Evolutionary conservation across 2,888 invertebrate genomes (phyloP).

Genomic region (Acheta domesticus): DNA sequence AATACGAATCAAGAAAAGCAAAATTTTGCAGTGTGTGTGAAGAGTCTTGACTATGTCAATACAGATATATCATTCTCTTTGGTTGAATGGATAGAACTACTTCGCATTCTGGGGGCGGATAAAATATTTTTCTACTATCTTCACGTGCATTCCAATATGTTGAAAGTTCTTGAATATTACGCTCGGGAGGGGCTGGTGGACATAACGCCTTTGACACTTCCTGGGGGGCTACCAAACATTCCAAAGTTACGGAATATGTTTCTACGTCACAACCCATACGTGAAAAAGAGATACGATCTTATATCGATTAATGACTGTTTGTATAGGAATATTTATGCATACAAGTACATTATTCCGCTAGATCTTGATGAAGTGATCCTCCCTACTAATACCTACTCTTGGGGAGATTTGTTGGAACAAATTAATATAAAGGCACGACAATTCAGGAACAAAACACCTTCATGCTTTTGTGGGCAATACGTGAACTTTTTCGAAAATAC

Average conservation of each 20-base stretch:
- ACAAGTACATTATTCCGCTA: conserved; percentile 81
- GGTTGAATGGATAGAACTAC: conserved; percentile 91
- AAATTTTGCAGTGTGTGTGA: conserved; percentile 77
- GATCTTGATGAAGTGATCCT: conserved; percentile 95
- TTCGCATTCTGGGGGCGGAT: conserved; percentile 82
- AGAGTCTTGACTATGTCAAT: conserved; percentile 84
- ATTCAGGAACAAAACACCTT: conserved; percentile 63
- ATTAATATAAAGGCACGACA: conserved; percentile 66
- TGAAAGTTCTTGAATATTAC: conserved; percentile 70
- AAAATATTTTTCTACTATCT: conserved; percentile 89
- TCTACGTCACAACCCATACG: conserved; percentile 83
- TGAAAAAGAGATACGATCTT: conserved; percentile 91
- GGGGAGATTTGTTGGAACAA: conserved; percentile 74
- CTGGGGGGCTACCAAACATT: conserved; percentile 86
- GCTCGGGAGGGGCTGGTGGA: conserved; percentile 63
- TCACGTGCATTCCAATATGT: conserved; percentile 82
- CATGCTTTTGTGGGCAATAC: conserved; percentile 84
- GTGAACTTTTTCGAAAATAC: conserved; percentile 89
- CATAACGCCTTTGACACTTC: conserved; percentile 76
- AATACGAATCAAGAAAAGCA: conserved; percentile 67
- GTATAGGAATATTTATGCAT: conserved; percentile 86
- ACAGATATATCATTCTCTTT: conserved; percentile 85
- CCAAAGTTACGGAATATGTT: conserved; percentile 86
- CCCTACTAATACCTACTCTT: conserved; percentile 69
- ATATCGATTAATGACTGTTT: conserved; percentile 96